A percentile compares a stretch with the other conserved stretches of the same genome.
phyloP scores from a whole-genome alignment of 2,888 invertebrate genomes.

The Phaonia tiefii region DNA sequence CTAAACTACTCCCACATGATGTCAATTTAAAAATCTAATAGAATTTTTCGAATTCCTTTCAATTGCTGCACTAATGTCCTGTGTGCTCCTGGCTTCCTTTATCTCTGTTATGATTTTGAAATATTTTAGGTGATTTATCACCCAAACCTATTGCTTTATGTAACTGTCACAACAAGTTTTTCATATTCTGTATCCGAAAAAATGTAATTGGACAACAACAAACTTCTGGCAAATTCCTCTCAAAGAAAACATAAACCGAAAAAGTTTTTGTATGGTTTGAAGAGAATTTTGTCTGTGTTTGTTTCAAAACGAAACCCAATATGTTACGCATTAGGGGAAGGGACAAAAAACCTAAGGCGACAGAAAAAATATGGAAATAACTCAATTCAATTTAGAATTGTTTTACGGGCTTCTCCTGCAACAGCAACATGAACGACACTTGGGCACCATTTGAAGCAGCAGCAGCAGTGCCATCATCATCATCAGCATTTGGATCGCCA shows the following conservation, averaged over 20 bases:
- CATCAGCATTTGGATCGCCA: neutral
- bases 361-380: slow-evolving; percentile 17
- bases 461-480: slow-evolving; percentile 6
- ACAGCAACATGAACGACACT: no score
- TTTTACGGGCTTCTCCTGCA: neutral
- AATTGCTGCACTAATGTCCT: no score
- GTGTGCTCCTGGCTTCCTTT: no score
- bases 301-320: slow-evolving; percentile 45
- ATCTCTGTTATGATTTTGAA: no score
- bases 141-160: slow-evolving; percentile 35
- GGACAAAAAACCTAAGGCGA: slow-evolving; percentile 14
- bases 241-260: neutral
- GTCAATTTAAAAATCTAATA: no score
- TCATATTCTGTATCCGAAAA: slow-evolving; percentile 1
- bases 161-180: slow-evolving; percentile 53
- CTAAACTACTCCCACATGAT: no score
- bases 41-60: no score
- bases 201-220: slow-evolving; percentile 29
- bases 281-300: slow-evolving; percentile 5
- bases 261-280: slow-evolving; percentile 6
- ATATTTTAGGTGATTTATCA: slow-evolving; percentile 18
- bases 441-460: slow-evolving; percentile 2
- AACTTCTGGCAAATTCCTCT: slow-evolving; percentile 31
- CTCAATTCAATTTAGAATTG: slow-evolving; percentile 41
- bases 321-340: slow-evolving; percentile 43